phyloP scores from a whole-genome alignment of 2,888 invertebrate species.

The Plagodis dolabraria region DNA sequence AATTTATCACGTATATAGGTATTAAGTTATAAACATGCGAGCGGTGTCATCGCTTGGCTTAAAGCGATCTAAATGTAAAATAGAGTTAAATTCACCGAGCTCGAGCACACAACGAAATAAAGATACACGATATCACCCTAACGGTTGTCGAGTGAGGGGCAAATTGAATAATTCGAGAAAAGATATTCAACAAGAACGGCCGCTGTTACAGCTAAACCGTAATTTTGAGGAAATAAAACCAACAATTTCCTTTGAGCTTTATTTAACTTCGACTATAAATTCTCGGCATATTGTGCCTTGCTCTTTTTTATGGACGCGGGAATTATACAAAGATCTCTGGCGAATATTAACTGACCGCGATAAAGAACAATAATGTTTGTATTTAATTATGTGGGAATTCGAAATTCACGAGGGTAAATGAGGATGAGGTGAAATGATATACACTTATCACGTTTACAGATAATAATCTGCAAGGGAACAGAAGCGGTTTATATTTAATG shows the following conservation, averaged over 20 bases:
- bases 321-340: conserved; percentile 27
- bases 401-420: conserved; percentile 7
- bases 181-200: conserved; percentile 52
- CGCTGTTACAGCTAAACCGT: conserved; percentile 51
- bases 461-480: no score
- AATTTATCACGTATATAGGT: no score
- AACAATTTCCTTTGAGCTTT: conserved; percentile 53
- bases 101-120: conserved; percentile 12
- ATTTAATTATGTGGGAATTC: conserved; percentile 18
- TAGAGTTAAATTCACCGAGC: conserved; percentile 3
- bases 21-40: not conserved
- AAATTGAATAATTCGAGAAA: conserved; percentile 61
- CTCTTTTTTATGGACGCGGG: conserved; percentile 37
- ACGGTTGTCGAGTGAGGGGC: conserved; percentile 38
- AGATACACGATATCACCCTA: conserved; percentile 30
- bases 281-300: conserved; percentile 42
- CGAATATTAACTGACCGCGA: conserved; percentile 26
- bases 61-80: not conserved
- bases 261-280: conserved; percentile 54
- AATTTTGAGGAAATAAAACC: conserved; percentile 61
- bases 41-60: not conserved
- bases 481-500: no score
- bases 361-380: conserved; percentile 17
- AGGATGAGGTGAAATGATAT: no score
- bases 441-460: no score